Conservation (phyloP, 1,140 invertebrate species). For the Tribolium madens region DNA sequence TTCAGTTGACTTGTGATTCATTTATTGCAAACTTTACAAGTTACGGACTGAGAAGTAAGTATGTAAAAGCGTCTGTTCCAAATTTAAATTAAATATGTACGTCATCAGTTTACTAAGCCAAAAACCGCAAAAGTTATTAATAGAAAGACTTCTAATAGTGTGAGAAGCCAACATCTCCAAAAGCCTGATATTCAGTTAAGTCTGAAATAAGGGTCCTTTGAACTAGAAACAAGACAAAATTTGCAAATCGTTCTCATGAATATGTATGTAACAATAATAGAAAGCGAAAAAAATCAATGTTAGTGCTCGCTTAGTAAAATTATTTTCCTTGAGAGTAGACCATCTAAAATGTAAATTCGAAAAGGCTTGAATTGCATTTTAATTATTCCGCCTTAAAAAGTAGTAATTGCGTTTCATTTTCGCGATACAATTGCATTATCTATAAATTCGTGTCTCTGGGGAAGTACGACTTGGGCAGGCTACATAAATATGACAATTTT, state of each 20-base stretch:
- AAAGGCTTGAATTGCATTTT: not conserved
- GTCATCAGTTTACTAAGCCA: not conserved
- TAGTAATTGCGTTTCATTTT: not conserved
- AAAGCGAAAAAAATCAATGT: not conserved
- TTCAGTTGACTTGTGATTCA: no score
- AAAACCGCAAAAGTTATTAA: not conserved
- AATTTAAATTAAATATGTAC: not conserved
- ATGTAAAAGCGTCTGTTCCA: not conserved
- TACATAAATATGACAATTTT: slow-evolving; percentile 48
- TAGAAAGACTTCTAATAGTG: not conserved
- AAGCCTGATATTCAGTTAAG: no score
- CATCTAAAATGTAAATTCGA: not conserved
- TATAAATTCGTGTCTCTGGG: not conserved
- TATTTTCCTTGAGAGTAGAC: not conserved
- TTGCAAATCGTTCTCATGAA: not conserved
- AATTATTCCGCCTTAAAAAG: not conserved
- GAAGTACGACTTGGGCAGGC: not conserved
- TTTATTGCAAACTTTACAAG: not conserved
- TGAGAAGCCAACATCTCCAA: not conserved
- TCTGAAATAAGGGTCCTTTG: no score
- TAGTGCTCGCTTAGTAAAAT: not conserved
- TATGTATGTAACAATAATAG: not conserved
- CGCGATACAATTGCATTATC: not conserved
- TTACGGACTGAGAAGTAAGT: not conserved
- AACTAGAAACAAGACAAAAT: no score